phyloP scores from a whole-genome alignment of 2,113 vertebrate genomes.

The Sander vitreus region DNA sequence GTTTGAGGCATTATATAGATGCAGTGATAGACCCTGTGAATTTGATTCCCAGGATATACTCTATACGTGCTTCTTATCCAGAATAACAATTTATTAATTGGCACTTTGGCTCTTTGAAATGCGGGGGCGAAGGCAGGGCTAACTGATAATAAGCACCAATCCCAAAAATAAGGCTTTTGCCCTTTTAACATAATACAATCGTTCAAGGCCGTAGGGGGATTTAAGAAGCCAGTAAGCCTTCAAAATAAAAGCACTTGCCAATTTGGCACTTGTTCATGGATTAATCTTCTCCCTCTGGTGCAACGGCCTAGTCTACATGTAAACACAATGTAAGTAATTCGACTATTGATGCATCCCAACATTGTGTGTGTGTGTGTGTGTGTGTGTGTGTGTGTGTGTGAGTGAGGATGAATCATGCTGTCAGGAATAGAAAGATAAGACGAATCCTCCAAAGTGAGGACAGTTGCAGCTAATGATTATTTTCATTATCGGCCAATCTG shows the following conservation, averaged over 20 bases:
- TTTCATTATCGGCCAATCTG: not conserved
- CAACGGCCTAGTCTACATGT: constrained; percentile 1
- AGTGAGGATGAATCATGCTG: constrained; percentile 35
- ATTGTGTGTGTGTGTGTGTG: constrained; percentile 14
- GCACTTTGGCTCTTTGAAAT: no score
- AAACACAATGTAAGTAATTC: constrained; percentile 41
- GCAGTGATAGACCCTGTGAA: not conserved
- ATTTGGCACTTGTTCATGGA: constrained; percentile 34
- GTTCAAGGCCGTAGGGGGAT: constrained; percentile 19
- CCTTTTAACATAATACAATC: constrained; percentile 24
- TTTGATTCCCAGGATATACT: not conserved
- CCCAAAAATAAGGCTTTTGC: not conserved
- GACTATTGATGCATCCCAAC: constrained; percentile 37
- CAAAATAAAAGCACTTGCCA: constrained; percentile 67
- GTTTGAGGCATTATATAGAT: no score
- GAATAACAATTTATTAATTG: not conserved
- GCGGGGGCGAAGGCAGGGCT: not conserved
- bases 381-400: not conserved
- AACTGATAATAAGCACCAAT: not conserved
- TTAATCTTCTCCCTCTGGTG: constrained; percentile 24
- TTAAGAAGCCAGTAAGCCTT: constrained; percentile 51
- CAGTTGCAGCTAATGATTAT: not conserved
- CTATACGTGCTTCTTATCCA: not conserved
- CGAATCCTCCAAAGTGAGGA: constrained; percentile 16
- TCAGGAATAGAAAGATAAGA: constrained; percentile 23